These are phyloP conservation scores for Andrena bicolor DNA, from an alignment of 2,888 invertebrate species.

Conservation along the genomic window DNA sequence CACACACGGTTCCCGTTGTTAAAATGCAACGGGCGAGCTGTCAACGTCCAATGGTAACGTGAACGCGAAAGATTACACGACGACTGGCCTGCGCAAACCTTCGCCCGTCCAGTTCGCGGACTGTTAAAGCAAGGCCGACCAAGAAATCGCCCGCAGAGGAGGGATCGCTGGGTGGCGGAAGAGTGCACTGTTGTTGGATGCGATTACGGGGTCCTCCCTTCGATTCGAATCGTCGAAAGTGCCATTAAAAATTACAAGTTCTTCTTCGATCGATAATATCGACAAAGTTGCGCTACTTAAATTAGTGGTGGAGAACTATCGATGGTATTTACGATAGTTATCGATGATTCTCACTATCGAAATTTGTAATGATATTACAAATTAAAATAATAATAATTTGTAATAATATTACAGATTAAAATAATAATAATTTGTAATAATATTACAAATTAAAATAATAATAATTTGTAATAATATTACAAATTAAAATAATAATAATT, in stretches of 20 bases:
- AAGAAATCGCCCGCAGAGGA: slow-evolving; percentile 20
- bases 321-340: too few species aligned
- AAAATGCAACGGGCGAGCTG: neutral
- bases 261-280: neutral
- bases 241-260: neutral
- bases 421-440: too few species aligned
- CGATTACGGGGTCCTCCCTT: neutral
- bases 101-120: neutral
- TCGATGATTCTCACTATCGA: too few species aligned
- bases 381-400: too few species aligned
- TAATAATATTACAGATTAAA: too few species aligned
- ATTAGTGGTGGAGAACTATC: too few species aligned
- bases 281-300: too few species aligned
- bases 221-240: neutral
- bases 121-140: slow-evolving; percentile 22
- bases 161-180: slow-evolving; percentile 30
- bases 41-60: slow-evolving; percentile 14
- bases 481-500: too few species aligned
- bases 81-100: slow-evolving; percentile 40
- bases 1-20: neutral
- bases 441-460: too few species aligned
- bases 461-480: too few species aligned
- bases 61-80: slow-evolving; percentile 26
- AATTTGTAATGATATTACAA: too few species aligned
- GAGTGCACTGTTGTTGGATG: neutral